Evolutionary conservation across 2,888 invertebrate species (phyloP).

Genomic region (Pristionchus entomophagus): DNA sequence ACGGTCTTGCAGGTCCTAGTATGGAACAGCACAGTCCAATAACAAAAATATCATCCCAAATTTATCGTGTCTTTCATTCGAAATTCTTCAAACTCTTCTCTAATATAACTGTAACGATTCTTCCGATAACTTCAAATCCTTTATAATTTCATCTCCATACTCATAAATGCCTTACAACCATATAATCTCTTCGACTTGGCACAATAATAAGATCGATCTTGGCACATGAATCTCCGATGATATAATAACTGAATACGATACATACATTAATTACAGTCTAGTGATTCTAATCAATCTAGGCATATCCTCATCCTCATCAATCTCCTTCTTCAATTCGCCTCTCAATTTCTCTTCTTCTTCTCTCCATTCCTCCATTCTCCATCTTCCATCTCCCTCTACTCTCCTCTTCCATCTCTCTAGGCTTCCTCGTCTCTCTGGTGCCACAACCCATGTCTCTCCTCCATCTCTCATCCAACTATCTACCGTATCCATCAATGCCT

Average conservation of each 20-base stretch:
- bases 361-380: slow-evolving; percentile 36
- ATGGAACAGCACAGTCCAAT: background rate
- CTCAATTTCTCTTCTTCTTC: slow-evolving; percentile 3
- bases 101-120: too few relatives aligned
- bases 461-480: slow-evolving; percentile 37
- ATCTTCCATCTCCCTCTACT: slow-evolving; percentile 48
- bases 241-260: background rate
- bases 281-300: slow-evolving; percentile 33
- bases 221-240: background rate
- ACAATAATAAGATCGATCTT: slow-evolving; percentile 9
- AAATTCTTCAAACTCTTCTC: too few relatives aligned
- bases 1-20: slow-evolving; percentile 58
- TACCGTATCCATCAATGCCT: slow-evolving; percentile 51
- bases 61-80: too few relatives aligned
- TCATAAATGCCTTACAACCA: background rate
- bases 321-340: slow-evolving; percentile 38
- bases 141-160: background rate
- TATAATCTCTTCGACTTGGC: slow-evolving; percentile 32
- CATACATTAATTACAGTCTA: background rate
- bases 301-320: slow-evolving; percentile 42
- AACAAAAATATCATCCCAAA: too few relatives aligned
- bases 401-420: slow-evolving; percentile 54
- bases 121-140: too few relatives aligned
- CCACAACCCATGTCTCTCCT: slow-evolving; percentile 52
- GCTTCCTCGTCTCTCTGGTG: slow-evolving; percentile 58